Evolutionary conservation across 2,888 invertebrate genomes (phyloP).

Genomic region (Morinoia aosen): DNA sequence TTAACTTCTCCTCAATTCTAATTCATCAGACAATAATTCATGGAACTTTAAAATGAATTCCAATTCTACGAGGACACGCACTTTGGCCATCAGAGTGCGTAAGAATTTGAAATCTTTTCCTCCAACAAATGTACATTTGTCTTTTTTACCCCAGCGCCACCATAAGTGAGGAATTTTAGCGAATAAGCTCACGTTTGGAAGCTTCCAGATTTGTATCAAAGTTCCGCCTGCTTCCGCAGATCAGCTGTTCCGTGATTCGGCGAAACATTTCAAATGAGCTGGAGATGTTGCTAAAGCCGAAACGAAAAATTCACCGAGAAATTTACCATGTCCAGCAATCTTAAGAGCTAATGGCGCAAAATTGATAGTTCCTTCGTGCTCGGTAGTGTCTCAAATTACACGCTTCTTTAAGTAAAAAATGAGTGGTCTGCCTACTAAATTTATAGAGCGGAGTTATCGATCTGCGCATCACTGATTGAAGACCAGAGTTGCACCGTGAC

Average conservation of each 20-base stretch:
- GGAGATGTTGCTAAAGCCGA: background rate
- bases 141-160: background rate
- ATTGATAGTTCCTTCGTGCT: slow-evolving; percentile 24
- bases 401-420: slow-evolving; percentile 43
- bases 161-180: background rate
- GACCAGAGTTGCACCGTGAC: slow-evolving; percentile 18
- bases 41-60: background rate
- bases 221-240: background rate
- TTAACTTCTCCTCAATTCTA: no score
- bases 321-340: slow-evolving; percentile 21
- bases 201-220: background rate
- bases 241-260: background rate
- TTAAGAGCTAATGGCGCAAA: slow-evolving; percentile 32
- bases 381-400: slow-evolving; percentile 2
- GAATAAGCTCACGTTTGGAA: background rate
- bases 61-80: background rate
- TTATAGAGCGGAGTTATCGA: slow-evolving; percentile 26
- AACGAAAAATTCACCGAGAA: background rate
- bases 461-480: slow-evolving; percentile 43
- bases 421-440: slow-evolving; percentile 6
- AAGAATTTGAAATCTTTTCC: background rate
- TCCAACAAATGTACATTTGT: background rate
- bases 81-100: no score
- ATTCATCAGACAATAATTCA: background rate
- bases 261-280: background rate